phyloP scores from a whole-genome alignment of 2,113 vertebrate genomes.

The Pelobates fuscus region DNA sequence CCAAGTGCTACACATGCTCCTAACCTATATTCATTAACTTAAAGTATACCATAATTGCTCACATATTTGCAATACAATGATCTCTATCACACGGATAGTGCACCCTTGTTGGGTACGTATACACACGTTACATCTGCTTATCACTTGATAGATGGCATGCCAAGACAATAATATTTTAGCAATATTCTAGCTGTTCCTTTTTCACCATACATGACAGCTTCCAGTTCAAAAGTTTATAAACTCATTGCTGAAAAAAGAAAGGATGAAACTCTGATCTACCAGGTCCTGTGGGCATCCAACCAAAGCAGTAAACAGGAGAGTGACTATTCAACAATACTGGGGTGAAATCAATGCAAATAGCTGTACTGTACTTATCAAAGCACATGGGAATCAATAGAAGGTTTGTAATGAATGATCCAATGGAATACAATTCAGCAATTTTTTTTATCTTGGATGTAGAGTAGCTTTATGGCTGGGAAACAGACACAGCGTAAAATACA shows the following conservation, averaged over 20 bases:
- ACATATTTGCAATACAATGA: too few relatives aligned
- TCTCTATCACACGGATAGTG: too few relatives aligned
- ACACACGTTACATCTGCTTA: constrained; percentile 8
- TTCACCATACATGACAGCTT: constrained; percentile 12
- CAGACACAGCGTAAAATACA: neutral
- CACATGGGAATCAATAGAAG: neutral
- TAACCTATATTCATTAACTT: too few relatives aligned
- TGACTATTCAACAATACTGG: neutral
- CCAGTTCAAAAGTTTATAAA: neutral
- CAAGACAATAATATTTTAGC: constrained; percentile 19
- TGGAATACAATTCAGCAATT: neutral
- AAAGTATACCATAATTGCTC: too few relatives aligned
- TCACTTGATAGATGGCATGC: constrained; percentile 15
- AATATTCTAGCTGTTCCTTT: too few relatives aligned
- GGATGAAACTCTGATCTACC: neutral
- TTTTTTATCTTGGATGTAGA: neutral
- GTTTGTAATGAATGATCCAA: neutral
- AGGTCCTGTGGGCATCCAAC: neutral
- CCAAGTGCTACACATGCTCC: too few relatives aligned
- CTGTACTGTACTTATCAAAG: neutral
- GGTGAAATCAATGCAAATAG: neutral
- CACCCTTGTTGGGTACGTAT: too few relatives aligned
- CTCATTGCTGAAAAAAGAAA: neutral
- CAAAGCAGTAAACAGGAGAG: neutral
- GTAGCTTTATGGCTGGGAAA: too few relatives aligned